Base-by-base conservation (phyloP, 1,140 invertebrate species). In the Heliconius eleuchia region DNA sequence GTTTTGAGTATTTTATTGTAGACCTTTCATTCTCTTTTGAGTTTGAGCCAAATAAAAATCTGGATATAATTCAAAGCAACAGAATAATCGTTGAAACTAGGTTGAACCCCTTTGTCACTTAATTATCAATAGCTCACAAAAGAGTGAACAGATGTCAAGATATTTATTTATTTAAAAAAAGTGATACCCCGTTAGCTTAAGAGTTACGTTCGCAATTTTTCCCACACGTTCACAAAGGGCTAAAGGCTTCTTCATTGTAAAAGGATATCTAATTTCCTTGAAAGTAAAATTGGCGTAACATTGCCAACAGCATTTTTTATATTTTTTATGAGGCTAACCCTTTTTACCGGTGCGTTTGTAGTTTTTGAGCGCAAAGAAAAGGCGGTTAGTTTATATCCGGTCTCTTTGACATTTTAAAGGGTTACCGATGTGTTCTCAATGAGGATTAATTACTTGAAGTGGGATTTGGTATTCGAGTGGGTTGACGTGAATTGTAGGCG, bases 361-460 rank as follows among this genome's bases (percentile, higher is more conserved):
- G 77, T 86, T 88, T 89, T 92, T 80, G 84, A 87, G 92, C 89
- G 92, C 83, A 92, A 93, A 93, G 91, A 94, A 94, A 92, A 93
- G 92, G 92, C 92, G 92, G 91, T 93, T 92, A 92, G 92, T 94
- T 94, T 94, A 94, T 94, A 92, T 94, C 92, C 92, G 91, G 90
- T 82, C 80, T 88, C 87, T 87, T 90, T 92, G 89, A 89, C 88
- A 82, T 90, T 86, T 88, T 85, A 79, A 60, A 91, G 91, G 89
- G 91, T 88, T 86, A 87, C 87, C 86, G 85, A 86, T 87, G 83
- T 81, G 84, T 83, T 88, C 83, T 92, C 86, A 92, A 94, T 90
- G 87, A 86, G 90, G 89, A 90, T 92, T 93, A 94, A 93, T 94
- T 94, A 92, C 91, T 91, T 93, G 88, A 89, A 94, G 92, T 94